Evolutionary conservation across 2,113 vertebrate genomes (phyloP), one percentile per base, ranked within the genome.

Genomic region (Puntigrus tetrazona): DNA sequence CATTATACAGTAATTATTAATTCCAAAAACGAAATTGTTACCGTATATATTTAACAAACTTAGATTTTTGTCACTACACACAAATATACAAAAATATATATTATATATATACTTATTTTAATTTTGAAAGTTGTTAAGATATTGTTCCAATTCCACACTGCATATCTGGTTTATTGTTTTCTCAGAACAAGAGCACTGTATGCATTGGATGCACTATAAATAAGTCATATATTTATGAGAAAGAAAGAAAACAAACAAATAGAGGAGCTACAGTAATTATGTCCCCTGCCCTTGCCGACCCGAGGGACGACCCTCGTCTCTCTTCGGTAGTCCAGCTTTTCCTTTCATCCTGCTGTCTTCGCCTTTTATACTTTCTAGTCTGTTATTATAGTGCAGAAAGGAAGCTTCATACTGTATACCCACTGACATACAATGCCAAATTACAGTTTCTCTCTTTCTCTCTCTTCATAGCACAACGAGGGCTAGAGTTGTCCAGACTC

Each of bases 261-360:
- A 57, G n/a, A 50, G 5, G 47, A 59, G 45, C 57, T 84, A 14
- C 63, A 67, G 57, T 84, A 65, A 85, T 87, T 85, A 83, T 55
- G 77, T 43, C 31, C 13, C 65, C 38, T 81, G 87, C 77, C 84
- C 84, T 86, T 34, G 31, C 80, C 55, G 77, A 81, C 77, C 63
- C 76, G 31, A 59, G 77, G 74, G 63, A 72, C 29, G 16, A 50
- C 36, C 73, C 79, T 75, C 29, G 65, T 74, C 83, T n/a, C 83
- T n/a, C 43, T 67, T 70, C 29, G 27, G 84, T 83, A 79, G 74
- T 87, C 31, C 81, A 61, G 76, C 57, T 41, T 55, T 81, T 83
- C 59, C 77, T 86, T 88, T 88, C 76, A 86, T 88, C 77, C 63
- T 75, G 25, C 75, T 61, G 2, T 65, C 59, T 43, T 81, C 61